These are phyloP conservation scores for Lasioglossum villosulum DNA, from an alignment of 2,888 invertebrate genomes.

Conservation along the genomic window DNA sequence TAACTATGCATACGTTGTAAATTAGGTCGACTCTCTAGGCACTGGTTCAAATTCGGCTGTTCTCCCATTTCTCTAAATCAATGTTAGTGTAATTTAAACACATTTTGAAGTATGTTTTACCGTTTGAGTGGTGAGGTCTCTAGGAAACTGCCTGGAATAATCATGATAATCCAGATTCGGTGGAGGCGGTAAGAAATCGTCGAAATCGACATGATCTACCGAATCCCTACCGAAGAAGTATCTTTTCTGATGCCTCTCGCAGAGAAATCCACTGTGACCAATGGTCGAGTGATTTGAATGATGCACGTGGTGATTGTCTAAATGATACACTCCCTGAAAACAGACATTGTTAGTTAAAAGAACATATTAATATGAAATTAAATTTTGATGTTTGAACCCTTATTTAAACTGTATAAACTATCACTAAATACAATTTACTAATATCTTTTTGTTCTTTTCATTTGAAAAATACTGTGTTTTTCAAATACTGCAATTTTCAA, in stretches of 20 bases:
- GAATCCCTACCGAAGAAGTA: conserved; percentile 89
- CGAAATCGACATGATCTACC: conserved; percentile 86
- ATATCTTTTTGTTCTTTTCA: neutral
- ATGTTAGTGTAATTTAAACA: neutral
- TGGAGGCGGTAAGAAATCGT: conserved; percentile 89
- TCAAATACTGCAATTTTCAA: neutral
- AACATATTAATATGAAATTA: neutral
- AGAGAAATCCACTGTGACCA: conserved; percentile 78
- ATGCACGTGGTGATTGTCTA: conserved; percentile 78
- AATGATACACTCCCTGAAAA: conserved; percentile 77
- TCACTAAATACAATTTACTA: neutral
- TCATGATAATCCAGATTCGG: conserved; percentile 86
- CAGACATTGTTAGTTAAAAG: neutral
- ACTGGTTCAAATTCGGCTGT: neutral
- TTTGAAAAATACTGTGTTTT: neutral
- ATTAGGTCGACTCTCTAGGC: neutral
- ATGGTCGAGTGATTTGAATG: conserved; percentile 71
- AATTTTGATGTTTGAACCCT: neutral
- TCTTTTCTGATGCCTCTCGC: conserved; percentile 86
- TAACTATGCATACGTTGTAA: neutral
- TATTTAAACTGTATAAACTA: neutral
- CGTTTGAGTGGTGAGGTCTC: conserved; percentile 90
- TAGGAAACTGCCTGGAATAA: conserved; percentile 83
- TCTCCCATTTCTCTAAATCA: neutral
- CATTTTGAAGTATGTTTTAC: conserved; percentile 77